phyloP scores from a whole-genome alignment of 2,113 vertebrate species.

The Thalassarche chlororhynchos region DNA sequence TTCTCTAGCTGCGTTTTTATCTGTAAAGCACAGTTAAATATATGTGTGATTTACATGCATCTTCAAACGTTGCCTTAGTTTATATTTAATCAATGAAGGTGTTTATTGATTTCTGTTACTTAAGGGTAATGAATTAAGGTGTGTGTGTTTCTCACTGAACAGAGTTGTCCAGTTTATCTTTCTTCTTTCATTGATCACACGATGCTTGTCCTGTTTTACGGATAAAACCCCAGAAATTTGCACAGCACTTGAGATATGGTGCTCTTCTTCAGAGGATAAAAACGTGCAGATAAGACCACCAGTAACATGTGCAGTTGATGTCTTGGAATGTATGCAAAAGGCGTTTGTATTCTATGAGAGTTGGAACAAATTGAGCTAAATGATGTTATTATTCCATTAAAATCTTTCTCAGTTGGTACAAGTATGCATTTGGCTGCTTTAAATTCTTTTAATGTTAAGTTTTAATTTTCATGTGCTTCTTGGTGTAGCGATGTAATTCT shows the following conservation, averaged over 20 bases:
- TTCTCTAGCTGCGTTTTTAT: not conserved
- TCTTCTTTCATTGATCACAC: not conserved
- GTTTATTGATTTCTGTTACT: not conserved
- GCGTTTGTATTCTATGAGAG: not conserved
- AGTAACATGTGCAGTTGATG: not conserved
- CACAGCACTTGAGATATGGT: not conserved
- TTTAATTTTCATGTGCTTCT: not conserved
- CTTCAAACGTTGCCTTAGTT: not conserved
- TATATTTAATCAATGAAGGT: not conserved
- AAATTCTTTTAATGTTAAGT: not conserved
- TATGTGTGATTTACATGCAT: rapidly evolving
- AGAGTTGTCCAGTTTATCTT: not conserved
- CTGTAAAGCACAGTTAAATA: not conserved
- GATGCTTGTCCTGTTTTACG: not conserved
- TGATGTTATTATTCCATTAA: not conserved
- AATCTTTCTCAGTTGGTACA: not conserved
- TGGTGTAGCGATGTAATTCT: not conserved
- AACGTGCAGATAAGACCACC: not conserved
- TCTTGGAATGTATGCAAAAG: rapidly evolving
- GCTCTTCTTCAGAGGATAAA: not conserved
- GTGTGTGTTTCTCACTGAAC: not conserved
- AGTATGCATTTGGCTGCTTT: not conserved
- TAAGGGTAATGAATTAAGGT: not conserved
- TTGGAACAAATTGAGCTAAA: not conserved
- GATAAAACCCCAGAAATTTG: not conserved